A percentile compares a stretch with the other conserved stretches of the same genome.
These are phyloP conservation scores for Notoglanidium macrostoma DNA, from an alignment of 2,797 vertebrate genomes.

Conservation along the genomic window DNA sequence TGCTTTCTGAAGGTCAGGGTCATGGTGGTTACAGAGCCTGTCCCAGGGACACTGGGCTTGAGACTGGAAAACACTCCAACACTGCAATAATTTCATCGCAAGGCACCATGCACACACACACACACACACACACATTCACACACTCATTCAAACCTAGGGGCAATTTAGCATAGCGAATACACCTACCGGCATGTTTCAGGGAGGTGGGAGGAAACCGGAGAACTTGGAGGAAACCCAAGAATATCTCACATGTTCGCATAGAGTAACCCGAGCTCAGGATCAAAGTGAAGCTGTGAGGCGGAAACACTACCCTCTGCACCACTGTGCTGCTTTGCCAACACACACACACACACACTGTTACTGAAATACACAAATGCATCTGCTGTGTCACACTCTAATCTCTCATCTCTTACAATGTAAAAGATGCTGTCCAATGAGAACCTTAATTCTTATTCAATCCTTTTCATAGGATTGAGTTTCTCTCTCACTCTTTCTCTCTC, in stretches of 20 bases:
- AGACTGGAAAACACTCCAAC: not conserved
- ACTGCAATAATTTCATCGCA: no score
- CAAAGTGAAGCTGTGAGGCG: slow-evolving; percentile 8
- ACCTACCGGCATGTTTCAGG: not conserved
- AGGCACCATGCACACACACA: not conserved
- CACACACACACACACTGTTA: not conserved
- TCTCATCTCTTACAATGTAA: not conserved
- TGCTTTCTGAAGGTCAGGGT: not conserved
- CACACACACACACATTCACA: not conserved
- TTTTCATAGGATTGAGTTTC: not conserved
- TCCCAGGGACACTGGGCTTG: not conserved
- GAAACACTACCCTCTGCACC: not conserved
- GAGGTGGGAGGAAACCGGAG: not conserved
- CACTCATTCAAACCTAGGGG: not conserved
- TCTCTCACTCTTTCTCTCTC: no score
- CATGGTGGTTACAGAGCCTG: not conserved
- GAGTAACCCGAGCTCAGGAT: not conserved
- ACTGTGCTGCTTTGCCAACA: slow-evolving; percentile 9
- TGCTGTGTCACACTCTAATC: not conserved
- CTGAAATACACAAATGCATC: not conserved
- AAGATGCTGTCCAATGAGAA: not conserved
- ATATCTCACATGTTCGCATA: not conserved
- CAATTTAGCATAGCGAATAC: not conserved
- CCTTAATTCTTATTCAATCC: not conserved
- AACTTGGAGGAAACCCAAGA: slow-evolving; percentile 3